Conservation (phyloP, 2,797 vertebrate species). For the Syngnathus rostellatus region DNA sequence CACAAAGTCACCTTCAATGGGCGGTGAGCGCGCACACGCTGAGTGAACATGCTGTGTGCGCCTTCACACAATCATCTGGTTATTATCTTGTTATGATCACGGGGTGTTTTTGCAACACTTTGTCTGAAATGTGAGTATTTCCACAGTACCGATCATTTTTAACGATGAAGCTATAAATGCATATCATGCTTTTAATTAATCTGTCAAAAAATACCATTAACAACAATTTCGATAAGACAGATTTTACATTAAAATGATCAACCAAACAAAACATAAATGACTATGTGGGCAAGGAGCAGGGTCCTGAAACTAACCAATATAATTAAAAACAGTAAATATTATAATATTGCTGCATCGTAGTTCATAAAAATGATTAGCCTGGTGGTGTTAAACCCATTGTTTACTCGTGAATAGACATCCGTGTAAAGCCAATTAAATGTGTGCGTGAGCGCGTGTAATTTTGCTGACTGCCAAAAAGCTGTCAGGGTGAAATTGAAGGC, state of each 20-base stretch:
- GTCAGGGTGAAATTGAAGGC: neutral
- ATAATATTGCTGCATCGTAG: neutral
- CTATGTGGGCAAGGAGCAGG: neutral
- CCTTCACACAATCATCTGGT: neutral
- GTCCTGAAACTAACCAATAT: neutral
- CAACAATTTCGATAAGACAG: neutral
- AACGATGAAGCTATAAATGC: no score
- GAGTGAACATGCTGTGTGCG: neutral
- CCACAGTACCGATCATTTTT: neutral
- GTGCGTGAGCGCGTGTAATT: neutral
- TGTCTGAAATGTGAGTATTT: neutral
- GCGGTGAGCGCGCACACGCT: no score
- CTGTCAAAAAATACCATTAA: neutral
- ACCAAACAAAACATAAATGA: neutral
- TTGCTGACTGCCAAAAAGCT: neutral
- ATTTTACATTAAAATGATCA: neutral
- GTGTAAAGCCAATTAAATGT: constrained; percentile 1
- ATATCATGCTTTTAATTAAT: no score
- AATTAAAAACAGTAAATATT: neutral
- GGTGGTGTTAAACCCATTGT: neutral
- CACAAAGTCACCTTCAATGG: no score
- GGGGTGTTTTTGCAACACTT: neutral
- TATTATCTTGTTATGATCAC: neutral
- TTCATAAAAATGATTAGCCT: neutral
- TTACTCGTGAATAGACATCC: neutral